Conservation (phyloP, 2,797 vertebrate genomes). For the Propithecus perrieri region DNA sequence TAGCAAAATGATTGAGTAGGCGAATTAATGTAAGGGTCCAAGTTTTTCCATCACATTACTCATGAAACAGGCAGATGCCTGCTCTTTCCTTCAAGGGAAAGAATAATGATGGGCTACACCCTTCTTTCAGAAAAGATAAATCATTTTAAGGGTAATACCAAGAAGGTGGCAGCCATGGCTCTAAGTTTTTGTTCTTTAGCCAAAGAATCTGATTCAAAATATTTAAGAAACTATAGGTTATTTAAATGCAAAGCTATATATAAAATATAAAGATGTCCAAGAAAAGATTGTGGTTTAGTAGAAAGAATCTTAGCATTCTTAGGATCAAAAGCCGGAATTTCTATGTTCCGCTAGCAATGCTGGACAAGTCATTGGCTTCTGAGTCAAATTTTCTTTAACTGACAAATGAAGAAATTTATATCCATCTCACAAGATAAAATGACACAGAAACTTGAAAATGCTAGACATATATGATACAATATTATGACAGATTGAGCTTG, state of each 20-base stretch:
- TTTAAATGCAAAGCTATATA: neutral
- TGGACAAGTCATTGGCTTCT: neutral
- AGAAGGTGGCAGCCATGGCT: neutral
- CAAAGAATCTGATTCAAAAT: neutral
- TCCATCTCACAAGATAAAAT: neutral
- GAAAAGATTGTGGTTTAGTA: neutral
- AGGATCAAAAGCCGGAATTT: neutral
- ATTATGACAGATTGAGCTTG: neutral
- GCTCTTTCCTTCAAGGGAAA: constrained; percentile 70
- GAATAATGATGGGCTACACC: constrained; percentile 65
- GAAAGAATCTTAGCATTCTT: neutral
- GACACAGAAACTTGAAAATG: neutral
- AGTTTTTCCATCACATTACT: constrained; percentile 57
- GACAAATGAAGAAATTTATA: neutral
- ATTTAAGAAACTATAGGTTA: neutral
- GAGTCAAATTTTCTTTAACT: neutral
- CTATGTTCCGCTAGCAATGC: neutral
- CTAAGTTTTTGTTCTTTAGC: neutral
- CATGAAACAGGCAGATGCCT: constrained; percentile 75
- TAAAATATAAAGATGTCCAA: neutral
- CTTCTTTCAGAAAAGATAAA: constrained; percentile 59
- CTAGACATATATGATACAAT: neutral
- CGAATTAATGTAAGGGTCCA: constrained; percentile 65
- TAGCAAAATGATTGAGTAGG: constrained; percentile 43
- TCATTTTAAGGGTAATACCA: constrained; percentile 46